Evolutionary conservation across 2,797 vertebrate species (phyloP), one percentile per base, ranked within the genome.

Genomic region (Antrozous pallidus): DNA sequence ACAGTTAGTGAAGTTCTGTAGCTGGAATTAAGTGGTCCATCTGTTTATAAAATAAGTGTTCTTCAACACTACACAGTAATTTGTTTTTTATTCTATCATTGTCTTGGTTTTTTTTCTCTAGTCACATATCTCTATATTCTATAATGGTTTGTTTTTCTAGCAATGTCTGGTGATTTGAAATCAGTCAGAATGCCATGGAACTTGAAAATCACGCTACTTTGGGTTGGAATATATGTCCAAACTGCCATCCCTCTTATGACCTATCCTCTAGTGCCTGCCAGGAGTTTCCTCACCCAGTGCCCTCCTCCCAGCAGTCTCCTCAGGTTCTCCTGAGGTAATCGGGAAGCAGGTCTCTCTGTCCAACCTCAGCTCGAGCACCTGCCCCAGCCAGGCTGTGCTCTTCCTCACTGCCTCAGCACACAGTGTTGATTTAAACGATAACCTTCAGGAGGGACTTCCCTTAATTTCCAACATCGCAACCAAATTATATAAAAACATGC

Each of bases 261-360:
- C 0, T 2, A 11, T 3, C 0, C 2, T 33, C 6, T 28, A 13
- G 67, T 0, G 9, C 6, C 54, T 73, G 51, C 49, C 28, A 45
- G 31, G n/a, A 71, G 16, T 22, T 33, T 42, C n/a, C 36, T 13
- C 47, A 16, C 9, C 10, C 40, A 18, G 6, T 26, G 18, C 4
- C 18, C 12, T 77, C 8, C 22, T 77, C 38, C 36, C 31, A 38
- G 8, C n/a, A 33, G 11, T 7, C 16, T 77, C 28, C 22, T 4
- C 12, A 31, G 38, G 26, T 75, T 28, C 38, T 31, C 9, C 11
- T 58, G 24, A 4, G 26, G 31, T 22, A 31, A 69, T 38, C 9
- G 8, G 10, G 3, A 36, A 74, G 20, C 31, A 31, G 14, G 20
- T 18, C 65, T 20, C 67, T 12, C 36, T 58, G 1, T 3, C 31